These are phyloP conservation scores for Nysson spinosus DNA, from an alignment of 2,888 invertebrate species.

Conservation along the genomic window DNA sequence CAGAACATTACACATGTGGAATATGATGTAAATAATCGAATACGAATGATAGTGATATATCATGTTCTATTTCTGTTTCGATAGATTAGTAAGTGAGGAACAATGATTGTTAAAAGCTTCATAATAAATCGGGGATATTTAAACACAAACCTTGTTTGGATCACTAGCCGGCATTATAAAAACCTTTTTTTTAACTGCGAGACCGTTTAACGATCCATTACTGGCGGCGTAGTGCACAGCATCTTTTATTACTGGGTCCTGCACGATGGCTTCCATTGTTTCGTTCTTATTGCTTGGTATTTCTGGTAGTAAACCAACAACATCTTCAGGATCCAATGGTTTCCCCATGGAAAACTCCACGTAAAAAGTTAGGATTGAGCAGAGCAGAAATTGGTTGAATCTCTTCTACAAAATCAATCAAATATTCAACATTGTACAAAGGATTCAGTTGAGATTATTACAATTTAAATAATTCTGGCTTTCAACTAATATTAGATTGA, in stretches of 20 bases:
- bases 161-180: conserved; percentile 52
- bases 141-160: conserved; percentile 46
- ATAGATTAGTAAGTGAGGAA: background rate
- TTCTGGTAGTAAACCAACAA: conserved; percentile 47
- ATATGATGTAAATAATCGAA: no score
- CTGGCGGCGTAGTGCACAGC: conserved; percentile 55
- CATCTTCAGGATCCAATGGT: conserved; percentile 46
- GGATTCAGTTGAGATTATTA: no score
- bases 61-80: background rate
- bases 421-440: no score
- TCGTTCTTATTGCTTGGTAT: conserved; percentile 53
- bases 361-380: conserved; percentile 11
- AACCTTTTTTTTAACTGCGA: conserved; percentile 58
- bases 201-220: conserved; percentile 58
- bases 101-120: no score
- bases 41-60: no score
- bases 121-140: no score
- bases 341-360: conserved; percentile 9
- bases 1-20: no score
- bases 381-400: background rate
- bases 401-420: conserved; percentile 28
- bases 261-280: conserved; percentile 56
- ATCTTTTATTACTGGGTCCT: conserved; percentile 60
- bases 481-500: no score
- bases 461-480: no score